These are phyloP conservation scores for Pocillopora verrucosa DNA, from an alignment of 64 coral and sea anemone genomes.

Conservation along the genomic window DNA sequence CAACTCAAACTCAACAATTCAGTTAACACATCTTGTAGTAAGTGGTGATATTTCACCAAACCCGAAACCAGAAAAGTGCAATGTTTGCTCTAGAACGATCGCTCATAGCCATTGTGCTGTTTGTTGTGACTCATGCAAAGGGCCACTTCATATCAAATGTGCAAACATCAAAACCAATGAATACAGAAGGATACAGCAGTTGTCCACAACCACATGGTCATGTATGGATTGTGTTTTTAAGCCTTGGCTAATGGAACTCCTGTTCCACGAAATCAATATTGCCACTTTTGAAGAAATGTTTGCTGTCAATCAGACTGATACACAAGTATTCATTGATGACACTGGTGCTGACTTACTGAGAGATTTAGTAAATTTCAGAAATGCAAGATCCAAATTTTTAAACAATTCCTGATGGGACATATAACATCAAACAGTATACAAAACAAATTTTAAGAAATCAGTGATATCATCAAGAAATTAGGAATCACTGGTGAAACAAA, in stretches of 20 bases:
- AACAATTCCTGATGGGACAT: background rate
- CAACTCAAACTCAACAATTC: slow-evolving; percentile 46
- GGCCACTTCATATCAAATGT: slow-evolving; percentile 49
- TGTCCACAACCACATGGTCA: background rate
- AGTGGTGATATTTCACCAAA: slow-evolving; percentile 50
- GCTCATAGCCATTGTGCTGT: slow-evolving; percentile 45
- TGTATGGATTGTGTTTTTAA: background rate
- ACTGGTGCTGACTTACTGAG: too few relatives aligned
- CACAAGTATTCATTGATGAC: too few relatives aligned
- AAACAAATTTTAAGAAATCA: slow-evolving; percentile 51
- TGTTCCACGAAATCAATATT: background rate
- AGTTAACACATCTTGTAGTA: background rate
- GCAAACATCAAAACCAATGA: slow-evolving; percentile 23
- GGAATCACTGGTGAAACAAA: slow-evolving; percentile 27
- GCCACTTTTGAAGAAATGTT: background rate
- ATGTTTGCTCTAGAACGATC: slow-evolving; percentile 36
- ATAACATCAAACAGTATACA: slow-evolving; percentile 61
- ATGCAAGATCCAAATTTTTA: too few relatives aligned
- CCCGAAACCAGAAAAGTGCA: slow-evolving; percentile 51
- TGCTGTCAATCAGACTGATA: too few relatives aligned
- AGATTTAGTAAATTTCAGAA: too few relatives aligned
- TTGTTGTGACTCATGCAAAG: slow-evolving; percentile 52
- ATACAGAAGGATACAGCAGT: slow-evolving; percentile 23
- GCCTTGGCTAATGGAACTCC: background rate
- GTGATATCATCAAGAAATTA: slow-evolving; percentile 7